Base-by-base conservation (phyloP, 1,140 invertebrate genomes). In the Bombus consobrinus region DNA sequence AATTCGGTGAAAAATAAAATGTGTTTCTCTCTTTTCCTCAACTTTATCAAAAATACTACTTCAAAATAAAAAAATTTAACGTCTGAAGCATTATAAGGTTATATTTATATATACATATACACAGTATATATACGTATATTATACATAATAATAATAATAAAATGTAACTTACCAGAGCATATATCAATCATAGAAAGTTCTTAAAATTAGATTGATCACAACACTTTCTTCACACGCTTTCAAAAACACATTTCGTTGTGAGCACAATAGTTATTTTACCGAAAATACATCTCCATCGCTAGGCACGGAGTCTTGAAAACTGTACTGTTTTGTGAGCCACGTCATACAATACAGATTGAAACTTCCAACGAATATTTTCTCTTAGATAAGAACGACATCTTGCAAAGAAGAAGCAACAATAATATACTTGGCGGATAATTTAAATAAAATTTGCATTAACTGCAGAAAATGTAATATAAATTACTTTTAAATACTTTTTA, bases 221-320 rank as follows among this genome's bases (percentile, higher is more conserved):
- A 82, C 90, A 93, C 92, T 92, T 77, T 77, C 89, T 90, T 87
- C 87, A 92, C 89, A 89, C 90, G 89, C 89, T 93, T 89, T 69
- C 32, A 81, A 69, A 66, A 74, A 76, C 73, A 82, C 80, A 86
- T 82, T 86, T 82, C 73, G 74, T 83, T 68, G 72, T 71, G 43
- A 76, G 69, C 47, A 71, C 22, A 74, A 76, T 75, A 82, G 37
- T 83, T 53, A 71, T 47, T 93, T 93, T 92, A 93, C 91, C 92
- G 92, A 92, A 93, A 93, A 93, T 91, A 92, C 93, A 92, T 91
- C 93, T 93, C 93, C 93, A 94, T 93, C 91, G 89, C 93, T 93
- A 93, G 92, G 92, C 93, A 94, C 93, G 90, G 91, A 94, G 93
- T 94, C 93, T 91, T 77, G 88, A 90, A 89, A 91, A 68, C 77